A percentile compares a stretch with the other conserved stretches of the same genome.
Conservation (phyloP, 2,888 invertebrate genomes). For the Agonopterix heracliana region DNA sequence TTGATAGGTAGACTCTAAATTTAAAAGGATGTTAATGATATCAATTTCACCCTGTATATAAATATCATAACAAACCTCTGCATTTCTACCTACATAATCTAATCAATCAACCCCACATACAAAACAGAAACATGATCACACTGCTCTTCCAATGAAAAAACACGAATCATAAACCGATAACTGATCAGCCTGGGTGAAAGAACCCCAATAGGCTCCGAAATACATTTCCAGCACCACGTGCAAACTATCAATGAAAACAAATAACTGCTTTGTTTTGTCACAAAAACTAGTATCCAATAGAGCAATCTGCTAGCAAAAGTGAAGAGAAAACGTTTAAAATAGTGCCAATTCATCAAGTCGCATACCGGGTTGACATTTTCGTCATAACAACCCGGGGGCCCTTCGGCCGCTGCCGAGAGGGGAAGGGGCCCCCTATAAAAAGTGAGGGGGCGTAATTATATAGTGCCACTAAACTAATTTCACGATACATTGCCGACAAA, state of each 20-base stretch:
- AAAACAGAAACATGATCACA: too few relatives aligned
- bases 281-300: slow-evolving; percentile 10
- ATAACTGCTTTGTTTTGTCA: neutral
- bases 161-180: too few relatives aligned
- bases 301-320: slow-evolving; percentile 28
- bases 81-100: too few relatives aligned
- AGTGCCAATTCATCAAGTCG: slow-evolving; percentile 73
- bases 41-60: too few relatives aligned
- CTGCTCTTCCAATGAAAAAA: too few relatives aligned
- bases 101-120: too few relatives aligned
- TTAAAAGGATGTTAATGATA: too few relatives aligned
- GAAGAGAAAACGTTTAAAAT: slow-evolving; percentile 56
- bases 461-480: slow-evolving; percentile 76
- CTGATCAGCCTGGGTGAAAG: too few relatives aligned
- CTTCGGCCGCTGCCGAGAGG: slow-evolving; percentile 20
- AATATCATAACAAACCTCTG: too few relatives aligned
- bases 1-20: too few relatives aligned
- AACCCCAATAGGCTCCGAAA: too few relatives aligned
- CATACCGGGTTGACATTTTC: slow-evolving; percentile 72
- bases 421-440: slow-evolving; percentile 53
- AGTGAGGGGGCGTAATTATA: slow-evolving; percentile 72
- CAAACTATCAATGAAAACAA: too few relatives aligned
- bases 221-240: neutral
- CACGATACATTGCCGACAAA: slow-evolving; percentile 75
- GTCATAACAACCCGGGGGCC: slow-evolving; percentile 62